phyloP scores from a whole-genome alignment of 1,140 invertebrate species.

The Penaeus indicus region DNA sequence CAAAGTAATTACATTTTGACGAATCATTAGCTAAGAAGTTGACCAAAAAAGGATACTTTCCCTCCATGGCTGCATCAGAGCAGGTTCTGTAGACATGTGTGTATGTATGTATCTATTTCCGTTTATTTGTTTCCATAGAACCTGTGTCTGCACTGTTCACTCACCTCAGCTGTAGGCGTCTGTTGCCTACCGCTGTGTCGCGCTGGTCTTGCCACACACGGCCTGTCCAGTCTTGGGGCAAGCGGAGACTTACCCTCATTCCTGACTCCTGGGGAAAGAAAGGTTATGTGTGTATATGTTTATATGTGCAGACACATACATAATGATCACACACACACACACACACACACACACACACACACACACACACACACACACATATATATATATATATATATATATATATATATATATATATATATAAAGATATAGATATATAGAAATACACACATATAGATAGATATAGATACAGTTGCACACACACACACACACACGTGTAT shows the following conservation, averaged over 20 bases:
- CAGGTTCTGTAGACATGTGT: not conserved
- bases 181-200: not conserved
- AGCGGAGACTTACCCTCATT: not conserved
- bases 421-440: no score
- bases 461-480: no score
- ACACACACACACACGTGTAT: no score
- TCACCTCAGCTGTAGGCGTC: not conserved
- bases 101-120: not conserved
- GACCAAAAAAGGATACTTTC: no score
- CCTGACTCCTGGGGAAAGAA: not conserved
- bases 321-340: not conserved
- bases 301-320: not conserved
- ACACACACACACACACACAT: not conserved
- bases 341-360: not conserved
- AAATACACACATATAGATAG: no score
- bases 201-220: constrained; percentile 5
- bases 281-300: not conserved
- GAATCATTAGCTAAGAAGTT: no score
- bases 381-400: no score
- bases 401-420: no score
- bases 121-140: no score
- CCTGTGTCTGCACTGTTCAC: no score
- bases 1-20: no score
- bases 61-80: no score
- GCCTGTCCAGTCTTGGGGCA: constrained; percentile 25